phyloP scores from a whole-genome alignment of 2,113 vertebrate genomes.

The Orientallactaga bullata region DNA sequence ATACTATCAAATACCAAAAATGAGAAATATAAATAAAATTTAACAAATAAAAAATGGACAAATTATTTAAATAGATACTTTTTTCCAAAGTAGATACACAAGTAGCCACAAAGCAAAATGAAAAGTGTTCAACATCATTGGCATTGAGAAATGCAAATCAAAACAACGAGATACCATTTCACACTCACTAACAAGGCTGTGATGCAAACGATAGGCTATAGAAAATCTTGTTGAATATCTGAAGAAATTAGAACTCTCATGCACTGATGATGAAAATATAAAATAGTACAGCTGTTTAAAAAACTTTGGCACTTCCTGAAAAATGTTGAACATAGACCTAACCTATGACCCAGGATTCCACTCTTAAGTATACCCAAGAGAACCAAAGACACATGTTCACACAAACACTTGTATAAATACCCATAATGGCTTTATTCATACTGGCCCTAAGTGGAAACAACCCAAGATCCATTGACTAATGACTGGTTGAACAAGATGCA shows the following conservation, averaged over 20 bases:
- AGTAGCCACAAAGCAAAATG: not conserved
- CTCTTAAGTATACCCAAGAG: not conserved
- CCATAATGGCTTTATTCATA: not conserved
- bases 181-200: not conserved
- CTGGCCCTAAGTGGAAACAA: not conserved
- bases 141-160: slow-evolving; percentile 17
- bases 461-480: not conserved
- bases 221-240: not conserved
- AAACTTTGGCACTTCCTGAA: slow-evolving; percentile 23
- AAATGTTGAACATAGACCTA: slow-evolving; percentile 5
- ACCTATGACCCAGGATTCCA: not conserved
- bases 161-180: not conserved
- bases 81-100: not conserved
- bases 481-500: not conserved
- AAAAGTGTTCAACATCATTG: slow-evolving; percentile 4
- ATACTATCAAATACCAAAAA: no score
- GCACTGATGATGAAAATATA: not conserved
- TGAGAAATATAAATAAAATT: not conserved
- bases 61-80: not conserved
- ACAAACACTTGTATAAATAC: not conserved
- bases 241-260: not conserved
- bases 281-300: slow-evolving; percentile 35
- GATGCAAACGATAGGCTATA: not conserved
- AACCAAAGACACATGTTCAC: slow-evolving; percentile 6
- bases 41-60: not conserved